Evolutionary conservation across 2,113 vertebrate species (phyloP), one percentile per base, ranked within the genome.

Genomic region (Salvator merianae): DNA sequence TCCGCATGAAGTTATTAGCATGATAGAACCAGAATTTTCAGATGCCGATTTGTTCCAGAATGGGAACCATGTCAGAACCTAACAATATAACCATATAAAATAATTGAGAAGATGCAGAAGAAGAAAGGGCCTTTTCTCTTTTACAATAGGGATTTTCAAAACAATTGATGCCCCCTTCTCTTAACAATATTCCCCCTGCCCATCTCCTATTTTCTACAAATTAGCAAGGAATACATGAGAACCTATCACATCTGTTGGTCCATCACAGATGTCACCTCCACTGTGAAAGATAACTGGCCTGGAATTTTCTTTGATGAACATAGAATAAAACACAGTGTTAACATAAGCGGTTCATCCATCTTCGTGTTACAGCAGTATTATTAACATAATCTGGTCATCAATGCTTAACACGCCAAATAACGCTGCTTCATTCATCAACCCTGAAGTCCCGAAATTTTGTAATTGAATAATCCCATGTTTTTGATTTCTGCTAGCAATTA

Each of bases 251-350:
- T 90, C 81, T 80, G 68, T 87, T 90, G 87, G 40, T 50, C 53
- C 53, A 55, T 18, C 53, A 55, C 3, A 13, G 74, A 26, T 65
- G 53, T 53, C 86, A 75, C 16, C 40, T 87, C 88, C 88, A 7
- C 88, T 91, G 93, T 91, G 86, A 91, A 92, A 77, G 86, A 28
- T 75, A 91, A 93, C 92, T 32, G 77, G 83, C 78, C 22, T 22
- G n/a, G 92, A 93, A 87, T 88, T 79, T 83, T 13, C 90, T 76
- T 82, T 83, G 78, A 90, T 82, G 87, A 79, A 93, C 76, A 86
- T n/a, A 40, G 20, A 88, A 59, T 65, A 71, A 86, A 93, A 77
- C 59, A 65, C 83, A 55, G n/a, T 88, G 82, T 79, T 81, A 89
- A 13, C 28, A 2, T 75, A 90, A 24, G n/a, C 70, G 75, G 84